Conservation (phyloP, 1,140 invertebrate genomes). For the Pseudomyrmex dendroicus region DNA sequence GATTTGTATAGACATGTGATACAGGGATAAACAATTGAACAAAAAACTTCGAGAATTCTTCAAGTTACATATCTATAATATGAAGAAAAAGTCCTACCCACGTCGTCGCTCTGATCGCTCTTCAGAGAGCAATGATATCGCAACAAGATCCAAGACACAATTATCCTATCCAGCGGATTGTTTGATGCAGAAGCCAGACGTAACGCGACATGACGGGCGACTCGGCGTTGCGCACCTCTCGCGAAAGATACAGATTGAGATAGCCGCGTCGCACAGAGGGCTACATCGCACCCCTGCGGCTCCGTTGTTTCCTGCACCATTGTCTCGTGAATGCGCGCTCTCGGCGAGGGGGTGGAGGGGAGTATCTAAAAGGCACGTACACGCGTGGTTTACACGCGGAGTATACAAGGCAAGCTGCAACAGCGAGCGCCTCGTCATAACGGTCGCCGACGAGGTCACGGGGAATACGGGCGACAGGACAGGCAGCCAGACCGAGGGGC, state of each 20-base stretch:
- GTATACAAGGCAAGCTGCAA: slow-evolving; percentile 67
- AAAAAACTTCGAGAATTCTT: too few species aligned
- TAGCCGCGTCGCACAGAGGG: slow-evolving; percentile 47
- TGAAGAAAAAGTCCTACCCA: background rate
- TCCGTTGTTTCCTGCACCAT: slow-evolving; percentile 64
- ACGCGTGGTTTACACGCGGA: slow-evolving; percentile 54
- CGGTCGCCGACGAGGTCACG: slow-evolving; percentile 74
- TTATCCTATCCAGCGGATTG: slow-evolving; percentile 20
- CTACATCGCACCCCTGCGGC: slow-evolving; percentile 71
- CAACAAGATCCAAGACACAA: background rate
- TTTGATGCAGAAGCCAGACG: slow-evolving; percentile 18
- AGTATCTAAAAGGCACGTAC: slow-evolving; percentile 62
- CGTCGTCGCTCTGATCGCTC: background rate
- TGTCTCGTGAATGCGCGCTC: slow-evolving; percentile 63
- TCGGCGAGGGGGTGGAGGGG: slow-evolving; percentile 43
- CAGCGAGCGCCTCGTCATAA: slow-evolving; percentile 74
- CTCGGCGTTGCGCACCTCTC: slow-evolving; percentile 32
- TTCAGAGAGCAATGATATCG: background rate
- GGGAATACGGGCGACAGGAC: slow-evolving; percentile 74
- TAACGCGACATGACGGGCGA: slow-evolving; percentile 30
- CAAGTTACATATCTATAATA: background rate
- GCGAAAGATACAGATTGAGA: slow-evolving; percentile 67
- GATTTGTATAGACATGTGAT: too few species aligned
- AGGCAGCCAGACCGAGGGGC: slow-evolving; percentile 63
- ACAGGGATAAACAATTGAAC: too few species aligned